These are phyloP conservation scores for Elgaria multicarinata DNA, from an alignment of 2,113 vertebrate genomes.

Conservation along the genomic window DNA sequence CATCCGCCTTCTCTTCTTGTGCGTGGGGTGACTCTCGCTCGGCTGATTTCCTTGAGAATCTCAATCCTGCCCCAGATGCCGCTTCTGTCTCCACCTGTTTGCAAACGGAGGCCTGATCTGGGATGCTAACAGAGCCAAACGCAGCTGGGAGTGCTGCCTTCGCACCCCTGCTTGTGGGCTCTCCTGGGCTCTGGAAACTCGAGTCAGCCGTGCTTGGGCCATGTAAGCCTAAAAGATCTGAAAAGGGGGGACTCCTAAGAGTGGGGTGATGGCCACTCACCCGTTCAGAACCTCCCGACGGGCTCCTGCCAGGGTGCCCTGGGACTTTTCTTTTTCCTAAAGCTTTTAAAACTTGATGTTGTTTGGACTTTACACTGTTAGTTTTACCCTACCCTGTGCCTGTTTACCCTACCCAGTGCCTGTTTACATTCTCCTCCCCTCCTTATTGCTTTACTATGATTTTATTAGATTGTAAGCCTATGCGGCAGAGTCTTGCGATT, in stretches of 20 bases:
- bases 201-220: no score
- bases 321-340: no score
- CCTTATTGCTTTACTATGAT: no score
- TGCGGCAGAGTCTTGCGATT: no score
- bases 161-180: not conserved
- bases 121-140: not conserved
- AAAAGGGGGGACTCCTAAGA: not conserved
- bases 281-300: no score
- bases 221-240: not conserved
- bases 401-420: no score
- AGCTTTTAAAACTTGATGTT: no score
- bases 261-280: not conserved
- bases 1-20: not conserved
- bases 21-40: not conserved
- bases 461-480: no score
- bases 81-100: not conserved
- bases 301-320: not conserved
- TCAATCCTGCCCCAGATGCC: not conserved
- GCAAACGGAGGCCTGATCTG: not conserved
- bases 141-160: not conserved
- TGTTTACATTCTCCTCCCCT: no score
- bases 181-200: not conserved
- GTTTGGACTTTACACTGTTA: no score
- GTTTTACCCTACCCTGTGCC: no score
- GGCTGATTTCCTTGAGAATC: not conserved